phyloP scores from a whole-genome alignment of 2,797 vertebrate genomes.

The Onychomys leucogaster region DNA sequence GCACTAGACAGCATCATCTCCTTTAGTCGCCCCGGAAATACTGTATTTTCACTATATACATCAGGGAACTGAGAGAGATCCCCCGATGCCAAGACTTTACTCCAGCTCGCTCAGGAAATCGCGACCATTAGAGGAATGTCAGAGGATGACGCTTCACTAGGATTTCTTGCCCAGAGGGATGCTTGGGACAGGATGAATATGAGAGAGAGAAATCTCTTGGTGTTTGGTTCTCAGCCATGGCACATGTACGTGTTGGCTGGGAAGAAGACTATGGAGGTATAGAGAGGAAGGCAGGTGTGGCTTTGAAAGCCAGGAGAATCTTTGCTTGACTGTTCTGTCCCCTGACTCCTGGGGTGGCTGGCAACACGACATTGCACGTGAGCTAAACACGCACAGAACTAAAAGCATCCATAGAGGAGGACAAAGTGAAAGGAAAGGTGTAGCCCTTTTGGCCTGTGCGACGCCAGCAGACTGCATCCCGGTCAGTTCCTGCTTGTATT shows the following conservation, averaged over 20 bases:
- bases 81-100: neutral
- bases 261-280: fast-evolving
- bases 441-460: neutral
- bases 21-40: neutral
- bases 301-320: neutral
- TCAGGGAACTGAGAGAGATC: neutral
- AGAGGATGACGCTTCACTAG: neutral
- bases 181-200: neutral
- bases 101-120: neutral
- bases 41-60: fast-evolving
- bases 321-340: neutral
- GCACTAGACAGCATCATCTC: neutral
- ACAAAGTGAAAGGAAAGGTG: neutral
- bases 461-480: neutral
- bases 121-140: neutral
- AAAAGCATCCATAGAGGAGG: neutral
- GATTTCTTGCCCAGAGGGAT: neutral
- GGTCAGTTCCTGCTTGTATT: neutral
- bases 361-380: neutral
- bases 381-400: neutral
- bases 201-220: fast-evolving
- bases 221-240: neutral
- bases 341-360: neutral
- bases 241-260: too few species aligned
- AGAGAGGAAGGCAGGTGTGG: neutral